These are phyloP conservation scores for Gallinago paraguaiae DNA, from an alignment of 2,113 vertebrate genomes.

Conservation along the genomic window DNA sequence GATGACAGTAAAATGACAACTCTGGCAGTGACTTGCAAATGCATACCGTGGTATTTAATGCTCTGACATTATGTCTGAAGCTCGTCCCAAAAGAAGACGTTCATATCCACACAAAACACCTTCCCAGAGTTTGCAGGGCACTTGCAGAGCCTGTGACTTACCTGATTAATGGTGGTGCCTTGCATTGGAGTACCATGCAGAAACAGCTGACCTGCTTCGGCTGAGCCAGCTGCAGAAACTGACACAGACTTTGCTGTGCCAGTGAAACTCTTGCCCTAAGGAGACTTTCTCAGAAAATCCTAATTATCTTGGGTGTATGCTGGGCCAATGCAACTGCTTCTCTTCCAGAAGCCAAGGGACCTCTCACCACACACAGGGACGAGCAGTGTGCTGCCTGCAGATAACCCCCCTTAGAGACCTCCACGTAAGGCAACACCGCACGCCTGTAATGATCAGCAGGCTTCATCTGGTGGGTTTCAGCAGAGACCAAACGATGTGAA, in stretches of 20 bases:
- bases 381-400: not conserved
- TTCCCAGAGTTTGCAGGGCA: not conserved
- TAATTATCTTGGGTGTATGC: not conserved
- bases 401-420: not conserved
- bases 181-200: not conserved
- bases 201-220: not conserved
- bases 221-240: not conserved
- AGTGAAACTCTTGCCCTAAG: not conserved
- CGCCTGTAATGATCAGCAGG: not conserved
- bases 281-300: not conserved
- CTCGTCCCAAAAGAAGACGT: not conserved
- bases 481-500: not conserved
- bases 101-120: not conserved
- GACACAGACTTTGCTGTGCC: not conserved
- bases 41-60: not conserved
- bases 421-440: not conserved
- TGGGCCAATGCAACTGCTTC: rapidly evolving
- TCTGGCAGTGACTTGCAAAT: not conserved
- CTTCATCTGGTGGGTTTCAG: not conserved
- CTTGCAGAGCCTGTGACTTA: not conserved
- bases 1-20: not conserved
- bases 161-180: rapidly evolving
- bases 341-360: not conserved
- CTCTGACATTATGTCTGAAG: not conserved
- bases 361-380: not conserved